Percentiles rank a stretch among this genome's conserved stretches.
phyloP scores from a whole-genome alignment of 2,113 vertebrate species.

The Bagarius yarrelli region DNA sequence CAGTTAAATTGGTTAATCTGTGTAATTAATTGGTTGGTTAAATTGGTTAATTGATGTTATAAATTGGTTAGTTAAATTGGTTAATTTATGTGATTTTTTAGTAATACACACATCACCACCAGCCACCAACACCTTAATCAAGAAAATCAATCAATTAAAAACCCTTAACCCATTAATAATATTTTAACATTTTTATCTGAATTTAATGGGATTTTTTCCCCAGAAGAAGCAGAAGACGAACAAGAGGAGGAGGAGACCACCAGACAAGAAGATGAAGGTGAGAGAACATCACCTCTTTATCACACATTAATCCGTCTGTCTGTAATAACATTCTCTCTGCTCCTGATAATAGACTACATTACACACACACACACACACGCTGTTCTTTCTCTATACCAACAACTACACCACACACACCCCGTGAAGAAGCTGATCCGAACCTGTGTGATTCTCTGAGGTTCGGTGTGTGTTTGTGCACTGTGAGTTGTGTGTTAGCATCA shows the following conservation, averaged over 20 bases:
- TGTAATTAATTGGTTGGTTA: too few species aligned
- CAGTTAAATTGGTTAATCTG: not conserved
- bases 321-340: not conserved
- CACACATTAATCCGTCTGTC: not conserved
- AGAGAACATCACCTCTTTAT: constrained; percentile 7
- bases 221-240: constrained; percentile 54
- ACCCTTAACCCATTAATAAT: not conserved
- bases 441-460: not conserved
- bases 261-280: constrained; percentile 51
- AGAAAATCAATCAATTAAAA: not conserved
- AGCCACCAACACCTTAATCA: not conserved
- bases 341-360: too few species aligned
- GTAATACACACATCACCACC: not conserved
- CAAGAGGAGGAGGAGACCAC: constrained; percentile 55
- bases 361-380: not conserved
- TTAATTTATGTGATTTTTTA: not conserved
- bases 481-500: not conserved
- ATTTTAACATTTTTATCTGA: not conserved
- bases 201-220: not conserved
- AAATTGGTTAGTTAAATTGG: not conserved
- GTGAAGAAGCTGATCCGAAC: not conserved
- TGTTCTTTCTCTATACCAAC: not conserved
- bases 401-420: not conserved
- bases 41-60: not conserved
- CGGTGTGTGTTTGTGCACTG: not conserved